Evolutionary conservation across 2,888 invertebrate species (phyloP), one percentile per base, ranked within the genome.

Genomic region (Chrysolina oricalcia): DNA sequence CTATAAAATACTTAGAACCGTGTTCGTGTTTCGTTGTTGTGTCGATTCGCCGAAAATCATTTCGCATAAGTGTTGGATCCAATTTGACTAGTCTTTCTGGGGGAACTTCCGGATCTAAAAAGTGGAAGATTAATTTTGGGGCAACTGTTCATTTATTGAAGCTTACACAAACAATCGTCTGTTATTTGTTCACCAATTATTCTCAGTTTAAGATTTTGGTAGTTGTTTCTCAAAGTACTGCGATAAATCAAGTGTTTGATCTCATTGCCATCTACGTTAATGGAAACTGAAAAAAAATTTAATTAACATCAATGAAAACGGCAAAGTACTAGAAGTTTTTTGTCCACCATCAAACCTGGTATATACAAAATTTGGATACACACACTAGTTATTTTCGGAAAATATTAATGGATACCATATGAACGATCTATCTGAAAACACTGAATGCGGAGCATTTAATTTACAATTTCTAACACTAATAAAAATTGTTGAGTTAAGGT

Each of bases 161-260:
- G 70, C 78, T 77, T 69, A 81, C 81, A 64, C 5, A 75, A 50
- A 70, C 83, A 83, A 56, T 81, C 80, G n/a, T 82, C 81, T 21
- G 70, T 70, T 21, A 79, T 73, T 74, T 83, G 82, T 21, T 75
- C 71, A 19, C 82, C 83, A 19, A 63, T 50, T 68, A 83, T 75
- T 23, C 70, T 70, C 4, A 82, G 74, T 50, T 78, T 78, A 4
- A 73, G 65, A 21, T 75, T 73, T n/a, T 48, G 64, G 50, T 76
- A 43, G 23, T 70, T 75, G 23, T 71, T 64, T 23, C 62, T 59
- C 15, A 76, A 68, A 19, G 50, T 71, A 62, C 73, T 80, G 68
- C 71, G 70, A 62, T 82, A 82, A 6, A 72, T 59, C 13, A 82
- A 68, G 8, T 77, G 68, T 17, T 72, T 70, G 41, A 76, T 19